phyloP scores from a whole-genome alignment of 2,888 invertebrate species.

The Scaptomyza caliginosa region DNA sequence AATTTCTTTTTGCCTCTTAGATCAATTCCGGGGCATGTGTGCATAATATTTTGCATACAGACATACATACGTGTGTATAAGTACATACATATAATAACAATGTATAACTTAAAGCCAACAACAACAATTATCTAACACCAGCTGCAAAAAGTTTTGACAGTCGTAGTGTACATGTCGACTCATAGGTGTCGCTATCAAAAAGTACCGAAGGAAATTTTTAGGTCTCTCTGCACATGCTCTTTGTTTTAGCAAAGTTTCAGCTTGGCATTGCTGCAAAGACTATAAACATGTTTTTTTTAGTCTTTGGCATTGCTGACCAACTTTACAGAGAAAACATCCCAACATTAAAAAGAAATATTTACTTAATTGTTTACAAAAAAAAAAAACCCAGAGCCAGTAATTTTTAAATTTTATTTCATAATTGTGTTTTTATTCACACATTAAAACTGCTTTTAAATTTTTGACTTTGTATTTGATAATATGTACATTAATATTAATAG shows the following conservation, averaged over 20 bases:
- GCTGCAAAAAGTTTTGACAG: neutral
- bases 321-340: neutral
- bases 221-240: slow-evolving; percentile 1
- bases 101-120: neutral
- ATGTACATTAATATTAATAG: too few relatives aligned
- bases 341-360: too few relatives aligned
- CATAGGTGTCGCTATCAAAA: slow-evolving; percentile 43
- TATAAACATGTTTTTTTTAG: too few relatives aligned
- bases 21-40: slow-evolving; percentile 38
- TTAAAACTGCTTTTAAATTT: too few relatives aligned
- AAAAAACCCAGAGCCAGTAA: too few relatives aligned
- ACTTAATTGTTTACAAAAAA: too few relatives aligned
- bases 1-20: slow-evolving; percentile 52
- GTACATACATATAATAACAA: neutral
- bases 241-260: slow-evolving; percentile 3
- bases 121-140: neutral
- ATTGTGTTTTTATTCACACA: too few relatives aligned
- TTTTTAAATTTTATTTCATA: too few relatives aligned
- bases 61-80: neutral
- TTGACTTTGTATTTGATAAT: too few relatives aligned
- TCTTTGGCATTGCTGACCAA: neutral
- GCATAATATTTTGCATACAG: neutral
- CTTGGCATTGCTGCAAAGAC: too few relatives aligned
- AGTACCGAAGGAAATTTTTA: slow-evolving; percentile 28
- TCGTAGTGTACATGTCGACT: slow-evolving; percentile 2